These are phyloP conservation scores for Cossypha niveicapilla DNA, from an alignment of 2,797 vertebrate species.

Conservation along the genomic window DNA sequence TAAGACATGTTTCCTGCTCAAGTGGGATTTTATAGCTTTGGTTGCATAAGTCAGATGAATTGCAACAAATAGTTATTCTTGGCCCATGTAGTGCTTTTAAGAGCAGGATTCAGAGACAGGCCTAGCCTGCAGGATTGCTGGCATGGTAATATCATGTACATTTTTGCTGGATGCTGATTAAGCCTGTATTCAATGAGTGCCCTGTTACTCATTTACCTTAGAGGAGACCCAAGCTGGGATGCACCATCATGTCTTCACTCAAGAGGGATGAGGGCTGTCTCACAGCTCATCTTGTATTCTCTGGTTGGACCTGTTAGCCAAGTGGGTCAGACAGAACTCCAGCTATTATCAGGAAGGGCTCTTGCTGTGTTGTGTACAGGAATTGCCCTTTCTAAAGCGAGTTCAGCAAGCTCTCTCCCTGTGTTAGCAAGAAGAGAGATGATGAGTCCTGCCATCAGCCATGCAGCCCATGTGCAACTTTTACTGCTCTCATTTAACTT, in stretches of 20 bases:
- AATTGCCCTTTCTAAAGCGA: background rate
- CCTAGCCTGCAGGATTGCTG: background rate
- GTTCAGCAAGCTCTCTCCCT: background rate
- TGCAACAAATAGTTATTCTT: background rate
- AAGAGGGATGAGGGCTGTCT: background rate
- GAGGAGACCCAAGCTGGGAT: background rate
- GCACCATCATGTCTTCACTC: background rate
- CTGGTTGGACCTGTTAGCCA: background rate
- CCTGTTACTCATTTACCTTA: background rate
- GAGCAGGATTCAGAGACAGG: background rate
- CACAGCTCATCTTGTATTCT: background rate
- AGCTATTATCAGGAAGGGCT: background rate
- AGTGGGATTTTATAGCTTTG: background rate
- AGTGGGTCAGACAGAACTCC: fast-evolving
- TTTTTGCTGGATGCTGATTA: fast-evolving
- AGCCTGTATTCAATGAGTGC: fast-evolving
- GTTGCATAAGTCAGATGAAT: background rate
- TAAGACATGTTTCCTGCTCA: background rate
- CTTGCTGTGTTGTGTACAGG: background rate
- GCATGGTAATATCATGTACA: background rate
- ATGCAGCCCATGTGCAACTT: conserved; percentile 53
- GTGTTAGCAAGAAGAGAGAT: background rate
- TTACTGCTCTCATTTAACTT: conserved; percentile 66
- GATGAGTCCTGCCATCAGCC: conserved; percentile 28
- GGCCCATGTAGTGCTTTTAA: background rate